Evolutionary conservation across 2,888 invertebrate species (phyloP), one percentile per base, ranked within the genome.

Genomic region (Dioctria rufipes): DNA sequence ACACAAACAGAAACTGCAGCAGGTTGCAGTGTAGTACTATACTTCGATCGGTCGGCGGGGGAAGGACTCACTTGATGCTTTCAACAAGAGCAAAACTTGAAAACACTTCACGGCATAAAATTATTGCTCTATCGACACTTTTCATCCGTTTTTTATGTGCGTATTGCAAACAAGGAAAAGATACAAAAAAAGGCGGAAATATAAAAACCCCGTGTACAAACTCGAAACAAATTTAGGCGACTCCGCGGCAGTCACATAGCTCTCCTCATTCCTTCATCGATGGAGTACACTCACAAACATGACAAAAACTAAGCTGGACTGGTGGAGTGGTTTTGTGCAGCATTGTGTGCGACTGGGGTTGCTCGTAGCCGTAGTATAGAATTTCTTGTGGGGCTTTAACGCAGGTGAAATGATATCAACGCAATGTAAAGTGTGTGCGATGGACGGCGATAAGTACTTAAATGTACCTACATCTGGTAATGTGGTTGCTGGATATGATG

Each of bases 41-140:
- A 2, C 61, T 37, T 37, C 61, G 4, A 39, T 6, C 11, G 39
- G 37, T 8, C 61, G 11, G 61, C 4, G 61, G 61, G 39, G 54
- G 54, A n/a, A 54, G 49, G 25, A 60, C 60, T 60, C 61, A 61
- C 61, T 61, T 61, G 51, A 6, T 51, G 61, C 61, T 61, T 11
- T 58, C 11, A 9, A 11, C 51, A 51, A 51, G 6, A 11, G 8
- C 6, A 2, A 51, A 6, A 58, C 58, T 58, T 58, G 8, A 58
- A 11, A 46, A 46, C 46, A 46, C 46, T 6, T 6, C 46, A 46
- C 46, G 46, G 25, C 8, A 46, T 46, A 46, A 46, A 46, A 6
- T 46, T 46, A 46, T 46, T 8, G 8, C 46, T 2, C 8, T 46
- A 6, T 46, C 8, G 8, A 54, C 54, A 54, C 54, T 54, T 11